Evolutionary conservation across 2,113 vertebrate genomes (phyloP).

Genomic region (Maccullochella peelii): DNA sequence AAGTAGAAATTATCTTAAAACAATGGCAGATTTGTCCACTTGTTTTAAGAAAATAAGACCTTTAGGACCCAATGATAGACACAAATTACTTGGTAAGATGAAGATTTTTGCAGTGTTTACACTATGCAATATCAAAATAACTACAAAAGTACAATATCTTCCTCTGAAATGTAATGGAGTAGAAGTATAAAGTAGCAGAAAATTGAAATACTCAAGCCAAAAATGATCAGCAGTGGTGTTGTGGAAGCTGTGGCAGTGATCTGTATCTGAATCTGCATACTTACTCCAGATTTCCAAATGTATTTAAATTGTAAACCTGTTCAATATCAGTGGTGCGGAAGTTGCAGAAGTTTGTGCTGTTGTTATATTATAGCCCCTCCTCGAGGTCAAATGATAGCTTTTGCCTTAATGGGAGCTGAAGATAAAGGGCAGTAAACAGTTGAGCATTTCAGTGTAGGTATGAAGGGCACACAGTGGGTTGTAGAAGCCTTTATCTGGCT

Average conservation of each 20-base stretch:
- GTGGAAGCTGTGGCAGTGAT: no score
- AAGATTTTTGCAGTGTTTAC: no score
- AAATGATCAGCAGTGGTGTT: not conserved
- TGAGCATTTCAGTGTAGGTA: not conserved
- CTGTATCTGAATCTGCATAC: not conserved
- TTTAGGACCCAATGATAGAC: not conserved
- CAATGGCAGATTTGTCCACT: not conserved
- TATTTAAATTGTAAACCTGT: not conserved
- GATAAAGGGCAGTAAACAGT: not conserved
- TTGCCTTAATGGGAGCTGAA: not conserved
- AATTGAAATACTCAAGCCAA: not conserved
- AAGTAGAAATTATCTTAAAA: not conserved
- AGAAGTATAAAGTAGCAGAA: not conserved
- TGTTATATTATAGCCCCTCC: conserved; percentile 31
- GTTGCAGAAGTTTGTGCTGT: not conserved
- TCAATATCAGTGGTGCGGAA: not conserved
- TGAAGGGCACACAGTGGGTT: not conserved
- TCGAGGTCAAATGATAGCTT: conserved; percentile 5
- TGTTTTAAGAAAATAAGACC: not conserved
- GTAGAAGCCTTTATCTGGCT: not conserved
- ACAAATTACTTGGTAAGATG: no score
- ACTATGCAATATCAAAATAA: no score
- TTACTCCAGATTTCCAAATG: not conserved
- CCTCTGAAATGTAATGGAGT: not conserved
- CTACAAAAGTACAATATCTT: no score